These are phyloP conservation scores for Heliothis peltigera DNA, from an alignment of 2,888 invertebrate genomes.

Conservation along the genomic window DNA sequence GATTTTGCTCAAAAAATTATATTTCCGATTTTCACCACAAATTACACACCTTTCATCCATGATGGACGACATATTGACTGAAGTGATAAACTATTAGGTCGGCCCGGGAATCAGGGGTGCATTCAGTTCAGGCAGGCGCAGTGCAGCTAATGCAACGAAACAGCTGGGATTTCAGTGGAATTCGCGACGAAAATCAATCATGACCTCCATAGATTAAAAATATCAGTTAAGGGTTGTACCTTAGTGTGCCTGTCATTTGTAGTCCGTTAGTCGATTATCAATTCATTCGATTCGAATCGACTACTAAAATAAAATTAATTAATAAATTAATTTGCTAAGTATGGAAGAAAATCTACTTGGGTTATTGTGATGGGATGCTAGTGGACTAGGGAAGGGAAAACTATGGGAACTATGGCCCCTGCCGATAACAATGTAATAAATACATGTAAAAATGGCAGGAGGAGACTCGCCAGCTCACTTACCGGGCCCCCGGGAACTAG, in stretches of 20 bases:
- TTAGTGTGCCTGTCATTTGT: background rate
- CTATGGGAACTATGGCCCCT: too few species aligned
- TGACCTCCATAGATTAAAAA: slow-evolving; percentile 50
- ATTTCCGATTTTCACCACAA: slow-evolving; percentile 10
- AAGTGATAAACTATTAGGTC: slow-evolving; percentile 55
- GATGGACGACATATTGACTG: slow-evolving; percentile 79
- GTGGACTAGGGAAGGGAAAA: too few species aligned
- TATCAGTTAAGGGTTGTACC: slow-evolving; percentile 13
- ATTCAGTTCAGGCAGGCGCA: slow-evolving; percentile 84
- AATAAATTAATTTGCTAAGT: too few species aligned
- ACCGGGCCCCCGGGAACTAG: too few species aligned
- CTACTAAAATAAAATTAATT: background rate
- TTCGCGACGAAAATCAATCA: slow-evolving; percentile 82
- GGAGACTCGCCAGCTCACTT: too few species aligned
- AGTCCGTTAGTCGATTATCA: background rate
- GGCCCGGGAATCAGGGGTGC: slow-evolving; percentile 70
- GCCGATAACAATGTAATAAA: too few species aligned
- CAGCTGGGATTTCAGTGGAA: slow-evolving; percentile 76
- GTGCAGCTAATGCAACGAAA: slow-evolving; percentile 83
- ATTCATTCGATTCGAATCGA: background rate
- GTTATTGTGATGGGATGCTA: too few species aligned
- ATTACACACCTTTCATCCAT: slow-evolving; percentile 83
- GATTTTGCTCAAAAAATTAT: slow-evolving; percentile 21
- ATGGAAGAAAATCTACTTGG: too few species aligned
- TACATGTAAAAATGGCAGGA: too few species aligned